A percentile compares a stretch with the other conserved stretches of the same genome.
Evolutionary conservation across 2,888 invertebrate genomes (phyloP).

Genomic region (Andrena fulva): DNA sequence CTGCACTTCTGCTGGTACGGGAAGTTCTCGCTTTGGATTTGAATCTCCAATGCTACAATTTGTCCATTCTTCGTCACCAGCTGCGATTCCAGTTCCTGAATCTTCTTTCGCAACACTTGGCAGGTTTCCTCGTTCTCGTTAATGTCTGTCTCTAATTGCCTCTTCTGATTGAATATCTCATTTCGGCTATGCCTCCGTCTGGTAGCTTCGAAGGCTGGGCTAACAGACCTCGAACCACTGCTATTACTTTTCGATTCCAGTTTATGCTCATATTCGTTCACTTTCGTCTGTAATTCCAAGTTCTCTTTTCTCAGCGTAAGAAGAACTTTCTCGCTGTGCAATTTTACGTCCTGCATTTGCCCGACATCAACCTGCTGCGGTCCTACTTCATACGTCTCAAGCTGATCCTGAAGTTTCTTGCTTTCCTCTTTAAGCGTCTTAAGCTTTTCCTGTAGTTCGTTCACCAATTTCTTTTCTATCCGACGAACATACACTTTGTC

Average conservation of each 20-base stretch:
- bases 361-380: neutral
- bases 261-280: conserved; percentile 68
- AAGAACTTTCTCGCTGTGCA: conserved; percentile 39
- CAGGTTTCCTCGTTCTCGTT: conserved; percentile 50
- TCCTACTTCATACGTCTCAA: neutral
- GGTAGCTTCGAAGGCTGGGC: conserved; percentile 26
- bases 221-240: conserved; percentile 26
- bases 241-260: conserved; percentile 58
- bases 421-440: conserved; percentile 80
- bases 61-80: conserved; percentile 77
- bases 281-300: conserved; percentile 63
- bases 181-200: conserved; percentile 46
- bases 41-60: conserved; percentile 78
- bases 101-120: conserved; percentile 68
- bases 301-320: conserved; percentile 62
- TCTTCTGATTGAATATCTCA: conserved; percentile 64
- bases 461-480: conserved; percentile 36
- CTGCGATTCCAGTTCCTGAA: conserved; percentile 76
- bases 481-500: conserved; percentile 45
- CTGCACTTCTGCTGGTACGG: conserved; percentile 79
- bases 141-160: conserved; percentile 68
- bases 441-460: conserved; percentile 66
- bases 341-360: conserved; percentile 20
- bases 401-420: conserved; percentile 2
- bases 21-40: conserved; percentile 77